phyloP scores from a whole-genome alignment of 2,797 vertebrate species.

The Epinephelus malabaricus region DNA sequence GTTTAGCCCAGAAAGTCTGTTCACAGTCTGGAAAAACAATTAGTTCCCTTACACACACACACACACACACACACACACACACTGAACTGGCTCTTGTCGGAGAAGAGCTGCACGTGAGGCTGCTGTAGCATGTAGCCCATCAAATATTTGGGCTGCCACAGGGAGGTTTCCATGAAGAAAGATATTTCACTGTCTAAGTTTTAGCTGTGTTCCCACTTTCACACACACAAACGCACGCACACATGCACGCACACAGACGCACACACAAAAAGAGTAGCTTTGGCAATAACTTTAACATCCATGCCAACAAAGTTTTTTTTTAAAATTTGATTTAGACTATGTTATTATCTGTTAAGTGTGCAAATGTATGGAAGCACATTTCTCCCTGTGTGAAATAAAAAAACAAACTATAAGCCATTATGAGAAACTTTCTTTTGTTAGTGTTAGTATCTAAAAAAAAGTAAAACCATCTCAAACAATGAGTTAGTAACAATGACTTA shows the following conservation, averaged over 20 bases:
- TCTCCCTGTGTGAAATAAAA: too few relatives aligned
- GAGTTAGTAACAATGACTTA: too few relatives aligned
- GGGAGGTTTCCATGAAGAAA: slow-evolving; percentile 2
- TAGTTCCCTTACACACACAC: slow-evolving; percentile 13
- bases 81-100: slow-evolving; percentile 1
- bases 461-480: too few relatives aligned
- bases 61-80: neutral
- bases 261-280: too few relatives aligned
- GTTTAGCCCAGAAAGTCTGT: slow-evolving; percentile 18
- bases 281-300: neutral
- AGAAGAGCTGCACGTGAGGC: slow-evolving; percentile 38
- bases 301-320: neutral
- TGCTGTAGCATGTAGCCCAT: slow-evolving; percentile 9
- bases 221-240: neutral
- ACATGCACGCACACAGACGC: neutral
- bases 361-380: too few relatives aligned
- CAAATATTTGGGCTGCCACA: neutral
- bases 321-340: neutral
- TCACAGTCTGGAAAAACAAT: slow-evolving; percentile 54
- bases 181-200: slow-evolving; percentile 4
- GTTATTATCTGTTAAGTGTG: too few relatives aligned
- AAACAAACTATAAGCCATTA: too few relatives aligned
- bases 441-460: too few relatives aligned
- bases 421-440: too few relatives aligned
- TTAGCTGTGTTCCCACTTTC: neutral